These are phyloP conservation scores for Caenorhabditis sp. DNA, from an alignment of 2,888 invertebrate species.

Conservation along the genomic window DNA sequence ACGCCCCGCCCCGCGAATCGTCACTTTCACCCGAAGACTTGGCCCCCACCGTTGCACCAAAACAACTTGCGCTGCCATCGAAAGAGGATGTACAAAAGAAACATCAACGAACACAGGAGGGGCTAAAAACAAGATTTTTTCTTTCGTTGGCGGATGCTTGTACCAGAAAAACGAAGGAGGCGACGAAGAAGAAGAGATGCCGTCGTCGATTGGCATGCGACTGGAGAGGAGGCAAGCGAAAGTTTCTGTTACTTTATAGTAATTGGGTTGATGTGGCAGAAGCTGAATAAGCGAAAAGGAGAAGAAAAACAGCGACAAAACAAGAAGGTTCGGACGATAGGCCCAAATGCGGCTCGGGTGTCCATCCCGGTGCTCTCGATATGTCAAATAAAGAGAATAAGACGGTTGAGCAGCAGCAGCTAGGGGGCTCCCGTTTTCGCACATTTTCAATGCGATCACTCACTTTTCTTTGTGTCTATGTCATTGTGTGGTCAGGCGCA, in stretches of 20 bases:
- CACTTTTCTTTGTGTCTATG: constrained; percentile 53
- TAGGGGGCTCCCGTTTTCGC: constrained; percentile 31
- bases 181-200: constrained; percentile 3
- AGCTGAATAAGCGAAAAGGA: too few species aligned
- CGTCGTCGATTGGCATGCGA: constrained; percentile 12
- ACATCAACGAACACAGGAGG: constrained; percentile 32
- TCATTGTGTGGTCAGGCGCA: constrained; percentile 53
- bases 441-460: constrained; percentile 40
- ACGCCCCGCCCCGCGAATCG: constrained; percentile 27
- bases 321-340: constrained; percentile 17
- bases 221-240: constrained; percentile 20
- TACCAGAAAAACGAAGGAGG: constrained; percentile 22
- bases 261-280: constrained; percentile 53
- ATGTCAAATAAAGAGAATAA: constrained; percentile 54
- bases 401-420: constrained; percentile 37
- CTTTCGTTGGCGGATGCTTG: constrained; percentile 25
- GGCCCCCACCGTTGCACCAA: constrained; percentile 28
- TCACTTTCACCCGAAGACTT: constrained; percentile 51
- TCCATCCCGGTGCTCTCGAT: constrained; percentile 29
- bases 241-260: constrained; percentile 54
- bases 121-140: constrained; percentile 50
- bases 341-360: constrained; percentile 18
- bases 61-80: constrained; percentile 31
- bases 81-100: constrained; percentile 41
- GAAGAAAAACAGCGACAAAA: neutral